Evolutionary conservation across 2,797 vertebrate genomes (phyloP), one percentile per base, ranked within the genome.

Genomic region (Hozukius guyotensis): DNA sequence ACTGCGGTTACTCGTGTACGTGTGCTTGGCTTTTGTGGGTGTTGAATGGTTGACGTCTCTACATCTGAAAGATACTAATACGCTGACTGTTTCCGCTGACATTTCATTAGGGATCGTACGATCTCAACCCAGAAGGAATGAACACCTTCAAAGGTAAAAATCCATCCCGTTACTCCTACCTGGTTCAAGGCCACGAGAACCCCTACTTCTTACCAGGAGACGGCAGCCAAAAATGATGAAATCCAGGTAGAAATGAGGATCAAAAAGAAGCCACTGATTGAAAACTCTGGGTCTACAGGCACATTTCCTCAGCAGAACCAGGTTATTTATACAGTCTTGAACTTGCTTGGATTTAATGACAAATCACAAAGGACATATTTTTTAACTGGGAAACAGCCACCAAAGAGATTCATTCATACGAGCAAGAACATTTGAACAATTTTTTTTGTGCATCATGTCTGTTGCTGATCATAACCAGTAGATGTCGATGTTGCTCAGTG

Each of bases 181-280:
- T 96, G 91, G 92, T 96, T 14, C 91, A 95, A 84, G 96, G 96
- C 73, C 95, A 96, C 3, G 94, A 96, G 88, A 97, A 97, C 86
- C 96, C 96, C 1, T 96, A 96, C 91, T 96, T 95, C 88, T 24
- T 95, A 67, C 78, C 92, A 0, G 94, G 89, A 73, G 95, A 96
- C 0, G 92, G 90, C 1, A 86, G 29, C 60, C 87, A 71, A 60
- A 83, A 75, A 38, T 91, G 62, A 68, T 18, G 22, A 36, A 76
- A 34, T 52, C 24, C 67, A 12, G 12, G 49, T 5, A 34, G 52
- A 55, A 49, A 2, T 9, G 53, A 79, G 14, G 66, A 60, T 73
- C 36, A 13, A 73, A 84, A 52, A 36, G 29, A 72, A 75, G 38
- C 42, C 24, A 60, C 60, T 76, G 20, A 72, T 73, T 63, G 70